phyloP scores from a whole-genome alignment of 2,113 vertebrate species.

The Cavia porcellus region DNA sequence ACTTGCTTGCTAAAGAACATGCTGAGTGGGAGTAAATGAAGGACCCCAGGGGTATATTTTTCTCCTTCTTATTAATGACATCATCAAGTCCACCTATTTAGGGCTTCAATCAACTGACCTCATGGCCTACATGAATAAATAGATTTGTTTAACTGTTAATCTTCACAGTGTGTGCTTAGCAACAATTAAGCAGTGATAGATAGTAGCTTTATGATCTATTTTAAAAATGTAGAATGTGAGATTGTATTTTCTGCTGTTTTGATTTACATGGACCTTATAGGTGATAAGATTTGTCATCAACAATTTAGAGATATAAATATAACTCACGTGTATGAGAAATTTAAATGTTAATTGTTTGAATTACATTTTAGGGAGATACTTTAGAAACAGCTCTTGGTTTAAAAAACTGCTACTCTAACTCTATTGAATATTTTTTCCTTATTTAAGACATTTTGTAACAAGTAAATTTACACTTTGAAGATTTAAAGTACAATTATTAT shows the following conservation, averaged over 20 bases:
- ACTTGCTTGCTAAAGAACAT: slow-evolving; percentile 71
- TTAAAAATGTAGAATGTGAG: neutral
- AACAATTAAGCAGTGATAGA: slow-evolving; percentile 78
- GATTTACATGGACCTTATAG: neutral
- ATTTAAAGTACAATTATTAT: slow-evolving; percentile 36
- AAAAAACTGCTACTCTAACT: neutral
- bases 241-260: slow-evolving; percentile 13
- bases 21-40: slow-evolving; percentile 56
- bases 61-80: slow-evolving; percentile 74
- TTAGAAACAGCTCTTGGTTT: neutral
- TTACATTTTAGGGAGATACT: slow-evolving; percentile 38
- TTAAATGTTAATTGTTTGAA: slow-evolving; percentile 35
- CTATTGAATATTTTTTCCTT: neutral
- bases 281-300: neutral
- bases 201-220: slow-evolving; percentile 76
- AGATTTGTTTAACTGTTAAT: slow-evolving; percentile 84
- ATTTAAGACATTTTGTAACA: slow-evolving; percentile 15
- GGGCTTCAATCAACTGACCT: slow-evolving; percentile 84
- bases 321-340: slow-evolving; percentile 45
- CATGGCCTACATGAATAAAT: slow-evolving; percentile 75
- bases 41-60: neutral
- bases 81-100: slow-evolving; percentile 87
- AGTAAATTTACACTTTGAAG: slow-evolving; percentile 56
- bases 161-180: slow-evolving; percentile 78
- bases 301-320: slow-evolving; percentile 35